Evolutionary conservation across 2,888 invertebrate genomes (phyloP).

Genomic region (Micropterix aruncella): DNA sequence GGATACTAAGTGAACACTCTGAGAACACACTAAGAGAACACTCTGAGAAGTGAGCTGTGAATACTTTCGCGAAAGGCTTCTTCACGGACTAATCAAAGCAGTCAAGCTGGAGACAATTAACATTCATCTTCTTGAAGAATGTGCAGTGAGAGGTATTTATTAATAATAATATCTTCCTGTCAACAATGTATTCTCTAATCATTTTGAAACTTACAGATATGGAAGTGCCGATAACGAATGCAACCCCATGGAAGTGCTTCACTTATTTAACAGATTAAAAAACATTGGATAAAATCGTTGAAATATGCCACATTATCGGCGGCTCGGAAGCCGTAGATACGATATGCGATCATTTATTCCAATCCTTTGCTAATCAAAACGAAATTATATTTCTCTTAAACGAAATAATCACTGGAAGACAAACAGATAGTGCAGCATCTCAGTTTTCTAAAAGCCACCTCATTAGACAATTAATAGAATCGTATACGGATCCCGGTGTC

Average conservation of each 20-base stretch:
- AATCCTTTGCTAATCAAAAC: conserved; percentile 24
- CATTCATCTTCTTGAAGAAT: conserved; percentile 38
- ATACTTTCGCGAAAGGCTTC: background rate
- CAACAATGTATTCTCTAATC: no score
- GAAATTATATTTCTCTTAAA: background rate
- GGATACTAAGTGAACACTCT: conserved; percentile 29
- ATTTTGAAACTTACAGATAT: conserved; percentile 18
- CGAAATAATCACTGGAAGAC: no score
- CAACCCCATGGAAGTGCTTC: conserved; percentile 49
- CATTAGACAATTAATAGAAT: conserved; percentile 9
- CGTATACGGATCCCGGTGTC: conserved; percentile 34
- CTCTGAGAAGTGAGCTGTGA: background rate
- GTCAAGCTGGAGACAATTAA: conserved; percentile 32
- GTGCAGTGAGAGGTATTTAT: conserved; percentile 20
- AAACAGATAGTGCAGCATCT: background rate
- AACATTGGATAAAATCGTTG: conserved; percentile 33
- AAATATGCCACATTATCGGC: conserved; percentile 40
- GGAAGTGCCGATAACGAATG: conserved; percentile 19
- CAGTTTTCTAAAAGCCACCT: conserved; percentile 1
- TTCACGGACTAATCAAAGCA: conserved; percentile 34
- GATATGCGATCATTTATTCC: conserved; percentile 46
- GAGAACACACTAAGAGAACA: conserved; percentile 19
- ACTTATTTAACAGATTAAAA: conserved; percentile 38
- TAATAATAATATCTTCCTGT: background rate
- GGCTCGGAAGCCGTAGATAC: conserved; percentile 37